Evolutionary conservation across 2,113 vertebrate species (phyloP), one percentile per base, ranked within the genome.

Genomic region (Saimiri boliviensis): DNA sequence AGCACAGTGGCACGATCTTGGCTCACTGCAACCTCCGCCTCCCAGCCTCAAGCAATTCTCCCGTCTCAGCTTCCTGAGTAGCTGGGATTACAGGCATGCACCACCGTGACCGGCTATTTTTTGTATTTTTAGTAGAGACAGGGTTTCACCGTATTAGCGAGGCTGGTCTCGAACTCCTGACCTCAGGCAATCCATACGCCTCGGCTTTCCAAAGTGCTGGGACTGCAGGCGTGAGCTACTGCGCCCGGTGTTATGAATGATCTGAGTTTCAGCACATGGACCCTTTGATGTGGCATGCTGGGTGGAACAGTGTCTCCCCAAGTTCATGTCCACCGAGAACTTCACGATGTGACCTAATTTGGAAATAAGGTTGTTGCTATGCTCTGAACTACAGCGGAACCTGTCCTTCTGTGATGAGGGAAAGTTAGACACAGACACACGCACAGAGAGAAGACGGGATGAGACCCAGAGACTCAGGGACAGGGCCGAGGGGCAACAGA

Each of bases 401-500:
- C 45, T 60, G 21, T n/a, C 68, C 60, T 84, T 56, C 79, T n/a
- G 60, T 68, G 71, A 20, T 30, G 27, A 42, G 14, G 74, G 70
- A 14, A 32, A 68, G 40, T 0, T 68, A 52, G 70, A 84, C 60
- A 20, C 21, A 3, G 37, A 56, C 21, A 79, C 10, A 19, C 1
- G 3, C 66, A 40, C 40, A 66, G 30, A 54, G 54, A 42, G 56
- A 35, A 70, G 73, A 40, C 0, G 13, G 12, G 0, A 6, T 27
- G 70, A 70, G 32, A 52, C 30, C 2, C 35, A 58, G 74, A 35
- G 37, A 21, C 9, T 3, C 6, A 14, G 80, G 74, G 37, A 45
- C 42, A 40, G 8, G 20, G 54, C 32, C 27, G 1, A 0, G 20
- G 45, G 76, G 73, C 20, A 35, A 1, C 0, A 12, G 30, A 52